Base-by-base conservation (phyloP, 2,113 vertebrate species). In the Anser brachyrhynchus region DNA sequence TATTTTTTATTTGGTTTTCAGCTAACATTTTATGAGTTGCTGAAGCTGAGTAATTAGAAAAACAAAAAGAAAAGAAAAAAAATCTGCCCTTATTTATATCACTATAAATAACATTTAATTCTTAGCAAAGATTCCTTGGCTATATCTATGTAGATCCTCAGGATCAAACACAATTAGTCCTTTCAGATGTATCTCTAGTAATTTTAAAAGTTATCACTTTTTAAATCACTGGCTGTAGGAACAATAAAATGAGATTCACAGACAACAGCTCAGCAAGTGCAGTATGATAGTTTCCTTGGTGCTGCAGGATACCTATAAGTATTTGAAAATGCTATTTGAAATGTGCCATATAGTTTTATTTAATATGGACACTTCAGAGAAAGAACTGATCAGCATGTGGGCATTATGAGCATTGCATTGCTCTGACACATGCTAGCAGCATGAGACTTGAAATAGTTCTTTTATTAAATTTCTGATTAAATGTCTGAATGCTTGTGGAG, bases 381-480 rank as follows among this genome's bases (percentile, higher is more conserved):
- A 89, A 84, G 76, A 97, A 88, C 67, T 31, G 73, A 96, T 92
- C 90, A 95, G 66, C 78, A 93, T 94, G 84, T 95, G 75, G 79
- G 81, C 73, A 95, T 96, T 97, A 95, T 58, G 57, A 54, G 55
- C 75, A 92, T 57, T 73, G 83, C 73, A 70, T 84, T 95, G 20
- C 84, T 91, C 58, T 96, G 43, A 84, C 57, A 95, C n/a, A 66
- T 83, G 90, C 23, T 91, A 92, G 37, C 73, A 95, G 43, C 41
- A 37, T 93, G 93, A 93, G 44, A 76, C 13, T 71, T 71, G 55
- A 73, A 95, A 93, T 59, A 84, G 49, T 51, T 94, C 15, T 95
- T 96, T 95, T 92, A 96, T 96, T 82, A 94, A 80, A 96, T 92
- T 90, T 95, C 85, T 89, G 91, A 94, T 93, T 97, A 97, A 96